Percentiles rank a stretch among this genome's conserved stretches.
Evolutionary conservation across 2,888 invertebrate genomes (phyloP).

Genomic region (Spisula subtruncata): DNA sequence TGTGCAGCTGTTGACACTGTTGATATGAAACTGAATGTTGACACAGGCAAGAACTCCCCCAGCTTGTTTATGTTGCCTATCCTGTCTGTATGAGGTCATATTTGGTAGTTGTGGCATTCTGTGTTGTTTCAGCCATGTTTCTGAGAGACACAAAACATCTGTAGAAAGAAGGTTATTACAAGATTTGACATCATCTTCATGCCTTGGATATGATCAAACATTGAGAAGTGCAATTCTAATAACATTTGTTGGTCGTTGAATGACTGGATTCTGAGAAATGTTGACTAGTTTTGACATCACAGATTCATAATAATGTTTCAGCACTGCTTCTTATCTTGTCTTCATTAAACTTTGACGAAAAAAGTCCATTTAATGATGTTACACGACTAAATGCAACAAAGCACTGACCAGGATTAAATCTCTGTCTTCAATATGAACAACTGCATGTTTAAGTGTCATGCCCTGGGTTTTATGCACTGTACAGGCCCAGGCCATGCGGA

Average conservation of each 20-base stretch:
- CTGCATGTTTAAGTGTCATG: constrained; percentile 45
- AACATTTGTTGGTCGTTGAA: background rate
- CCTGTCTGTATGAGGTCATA: background rate
- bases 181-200: background rate
- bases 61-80: background rate
- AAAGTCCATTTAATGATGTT: constrained; percentile 49
- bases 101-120: background rate
- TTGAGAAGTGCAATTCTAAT: constrained; percentile 5
- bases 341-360: constrained; percentile 41
- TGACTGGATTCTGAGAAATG: background rate
- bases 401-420: constrained; percentile 55
- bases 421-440: constrained; percentile 48
- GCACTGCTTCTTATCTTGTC: constrained; percentile 22
- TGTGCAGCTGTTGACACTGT: constrained; percentile 16
- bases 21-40: too few relatives aligned
- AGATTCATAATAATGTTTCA: constrained; percentile 13
- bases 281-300: background rate
- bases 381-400: too few relatives aligned
- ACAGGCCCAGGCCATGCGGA: constrained; percentile 33
- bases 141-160: background rate
- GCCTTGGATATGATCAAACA: background rate
- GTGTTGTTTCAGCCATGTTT: background rate
- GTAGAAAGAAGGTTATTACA: background rate
- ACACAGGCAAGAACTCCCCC: background rate
- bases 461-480: constrained; percentile 64